phyloP scores from a whole-genome alignment of 2,797 vertebrate genomes.

The Heterohyrax brucei region DNA sequence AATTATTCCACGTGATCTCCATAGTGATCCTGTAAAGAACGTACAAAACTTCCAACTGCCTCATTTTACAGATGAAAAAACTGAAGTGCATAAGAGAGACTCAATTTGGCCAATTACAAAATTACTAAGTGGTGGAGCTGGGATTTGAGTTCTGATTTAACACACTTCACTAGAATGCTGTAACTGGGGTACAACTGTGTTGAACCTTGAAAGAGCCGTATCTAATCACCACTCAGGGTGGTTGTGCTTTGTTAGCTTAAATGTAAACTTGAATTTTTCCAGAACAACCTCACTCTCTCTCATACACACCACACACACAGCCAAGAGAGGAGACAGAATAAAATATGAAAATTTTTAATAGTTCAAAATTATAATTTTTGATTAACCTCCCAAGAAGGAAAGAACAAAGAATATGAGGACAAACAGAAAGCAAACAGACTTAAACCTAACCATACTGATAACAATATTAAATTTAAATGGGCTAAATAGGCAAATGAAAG shows the following conservation, averaged over 20 bases:
- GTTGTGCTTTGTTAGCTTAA: not conserved
- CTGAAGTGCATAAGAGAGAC: not conserved
- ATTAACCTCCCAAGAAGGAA: not conserved
- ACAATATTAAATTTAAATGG: not conserved
- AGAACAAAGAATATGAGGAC: not conserved
- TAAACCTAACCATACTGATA: not conserved
- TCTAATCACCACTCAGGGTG: not conserved
- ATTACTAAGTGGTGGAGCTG: not conserved
- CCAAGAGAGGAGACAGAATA: not conserved
- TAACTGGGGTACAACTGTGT: not conserved
- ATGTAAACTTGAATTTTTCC: constrained; percentile 5
- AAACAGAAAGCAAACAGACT: not conserved
- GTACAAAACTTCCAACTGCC: not conserved
- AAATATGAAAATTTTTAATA: not conserved
- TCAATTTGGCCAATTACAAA: not conserved
- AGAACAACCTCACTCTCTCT: not conserved
- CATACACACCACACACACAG: not conserved
- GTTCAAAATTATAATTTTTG: not conserved
- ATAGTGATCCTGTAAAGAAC: not conserved
- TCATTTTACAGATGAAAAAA: not conserved
- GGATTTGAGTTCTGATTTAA: not conserved
- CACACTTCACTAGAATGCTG: not conserved
- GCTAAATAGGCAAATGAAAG: not conserved
- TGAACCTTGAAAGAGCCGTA: not conserved
- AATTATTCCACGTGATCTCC: not conserved